Evolutionary conservation across 2,113 vertebrate genomes (phyloP), one percentile per base, ranked within the genome.

Genomic region (Dolichotis patagonum): DNA sequence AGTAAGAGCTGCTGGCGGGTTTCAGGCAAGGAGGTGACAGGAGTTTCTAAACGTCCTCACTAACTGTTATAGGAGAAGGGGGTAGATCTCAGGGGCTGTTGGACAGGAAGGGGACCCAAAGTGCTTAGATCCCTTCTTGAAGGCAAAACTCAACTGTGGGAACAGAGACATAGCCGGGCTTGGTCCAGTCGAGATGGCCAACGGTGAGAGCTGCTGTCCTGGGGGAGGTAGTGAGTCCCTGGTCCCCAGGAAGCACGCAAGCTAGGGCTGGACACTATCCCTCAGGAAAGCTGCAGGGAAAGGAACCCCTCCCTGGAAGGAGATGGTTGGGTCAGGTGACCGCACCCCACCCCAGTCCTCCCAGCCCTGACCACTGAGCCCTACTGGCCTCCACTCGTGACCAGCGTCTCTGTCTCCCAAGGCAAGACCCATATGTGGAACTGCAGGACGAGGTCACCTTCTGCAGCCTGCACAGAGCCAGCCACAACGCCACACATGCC

Each of bases 401-500:
- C 84, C 2, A 0, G 46, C 28, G 19, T 5, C 58, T 97, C 96
- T 95, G 71, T 97, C 85, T 69, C 67, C 73, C 54, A 94, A 98
- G 98, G 98, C 46, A 96, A 60, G 97, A 98, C 75, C 30, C 30
- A 0, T 38, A 91, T 0, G 95, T 49, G 54, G 98, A 98, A 3
- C 88, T 98, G 56, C 43, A 71, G 83, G 95, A 97, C 0, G 85
- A 95, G 35, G 95, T 89, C 92, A 91, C 90, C 77, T 97, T 94
- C 38, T 99, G 99, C 97, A 93, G 6, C 90, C 98, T 99, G 12
- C 43, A 82, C 49, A 92, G 41, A 1, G 71, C 97, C 7, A 41
- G 90, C 73, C 92, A 90, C 63, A 98, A 97, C 0, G 54, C 43
- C 63, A 98, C 97, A 0, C 98, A 98, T 0, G 63, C 52, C 0